Evolutionary conservation across 30 jellyfish, hydroid and myxozoan genomes (phyloP).

Genomic region (Cassiopea xamachana): DNA sequence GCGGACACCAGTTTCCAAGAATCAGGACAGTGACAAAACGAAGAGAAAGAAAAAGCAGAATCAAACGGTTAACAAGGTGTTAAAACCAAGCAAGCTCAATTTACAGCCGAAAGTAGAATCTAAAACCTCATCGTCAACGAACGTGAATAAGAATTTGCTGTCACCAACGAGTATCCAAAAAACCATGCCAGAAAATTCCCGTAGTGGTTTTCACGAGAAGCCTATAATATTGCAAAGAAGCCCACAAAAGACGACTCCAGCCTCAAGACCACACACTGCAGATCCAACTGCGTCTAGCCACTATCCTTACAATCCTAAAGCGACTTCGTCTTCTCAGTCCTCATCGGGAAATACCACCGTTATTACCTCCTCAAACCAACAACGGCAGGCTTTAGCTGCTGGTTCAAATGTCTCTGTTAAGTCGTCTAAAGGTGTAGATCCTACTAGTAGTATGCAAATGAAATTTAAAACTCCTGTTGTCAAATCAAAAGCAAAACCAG

Average conservation of each 20-base stretch:
- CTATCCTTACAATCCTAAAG: neutral
- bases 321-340: constrained; percentile 7
- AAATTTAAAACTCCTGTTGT: constrained; percentile 91
- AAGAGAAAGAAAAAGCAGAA: constrained; percentile 80
- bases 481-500: constrained; percentile 75
- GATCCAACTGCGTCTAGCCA: constrained; percentile 17
- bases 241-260: constrained; percentile 50
- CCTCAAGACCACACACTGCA: constrained; percentile 8
- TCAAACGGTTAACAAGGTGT: constrained; percentile 42
- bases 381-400: neutral
- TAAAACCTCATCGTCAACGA: constrained; percentile 31
- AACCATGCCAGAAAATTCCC: constrained; percentile 34
- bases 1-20: constrained; percentile 28
- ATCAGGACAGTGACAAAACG: constrained; percentile 66
- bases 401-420: neutral
- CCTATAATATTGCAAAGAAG: constrained; percentile 91
- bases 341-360: neutral
- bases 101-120: constrained; percentile 41
- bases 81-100: constrained; percentile 69
- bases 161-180: constrained; percentile 66
- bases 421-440: neutral
- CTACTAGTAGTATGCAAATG: constrained; percentile 57
- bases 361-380: neutral
- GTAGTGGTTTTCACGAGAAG: constrained; percentile 61
- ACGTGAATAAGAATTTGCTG: constrained; percentile 25